These are phyloP conservation scores for Procambarus clarkii DNA, from an alignment of 1,140 invertebrate species.

Conservation along the genomic window DNA sequence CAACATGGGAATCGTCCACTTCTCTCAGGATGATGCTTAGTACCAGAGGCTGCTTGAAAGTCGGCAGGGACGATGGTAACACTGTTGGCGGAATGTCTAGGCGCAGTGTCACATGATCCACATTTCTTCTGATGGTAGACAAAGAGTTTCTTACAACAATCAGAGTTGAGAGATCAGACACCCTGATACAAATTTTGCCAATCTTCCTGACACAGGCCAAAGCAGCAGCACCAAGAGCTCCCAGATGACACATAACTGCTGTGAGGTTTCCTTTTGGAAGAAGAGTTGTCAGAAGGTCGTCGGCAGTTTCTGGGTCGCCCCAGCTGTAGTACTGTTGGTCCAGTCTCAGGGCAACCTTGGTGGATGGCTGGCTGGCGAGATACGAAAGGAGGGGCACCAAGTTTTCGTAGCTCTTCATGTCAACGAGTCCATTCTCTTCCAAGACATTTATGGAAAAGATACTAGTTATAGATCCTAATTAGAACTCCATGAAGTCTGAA, in stretches of 20 bases:
- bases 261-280: constrained; percentile 28
- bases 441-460: not conserved
- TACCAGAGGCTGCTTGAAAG: not conserved
- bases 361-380: not conserved
- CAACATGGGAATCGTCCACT: constrained; percentile 9
- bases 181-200: not conserved
- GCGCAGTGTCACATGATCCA: not conserved
- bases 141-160: not conserved
- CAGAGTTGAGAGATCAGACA: not conserved
- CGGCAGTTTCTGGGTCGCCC: constrained; percentile 21
- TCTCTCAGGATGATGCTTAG: not conserved
- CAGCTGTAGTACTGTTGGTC: constrained; percentile 45
- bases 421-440: not conserved
- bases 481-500: constrained; percentile 19
- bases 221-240: constrained; percentile 22
- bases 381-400: not conserved
- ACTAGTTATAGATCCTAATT: constrained; percentile 11
- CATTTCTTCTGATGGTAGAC: not conserved
- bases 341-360: not conserved
- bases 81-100: constrained; percentile 15
- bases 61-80: not conserved
- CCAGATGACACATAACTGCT: constrained; percentile 46
- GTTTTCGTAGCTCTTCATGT: not conserved
- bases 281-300: constrained; percentile 23
- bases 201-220: not conserved